These are phyloP conservation scores for Polyodon spathula DNA, from an alignment of 2,113 vertebrate species.

Conservation along the genomic window DNA sequence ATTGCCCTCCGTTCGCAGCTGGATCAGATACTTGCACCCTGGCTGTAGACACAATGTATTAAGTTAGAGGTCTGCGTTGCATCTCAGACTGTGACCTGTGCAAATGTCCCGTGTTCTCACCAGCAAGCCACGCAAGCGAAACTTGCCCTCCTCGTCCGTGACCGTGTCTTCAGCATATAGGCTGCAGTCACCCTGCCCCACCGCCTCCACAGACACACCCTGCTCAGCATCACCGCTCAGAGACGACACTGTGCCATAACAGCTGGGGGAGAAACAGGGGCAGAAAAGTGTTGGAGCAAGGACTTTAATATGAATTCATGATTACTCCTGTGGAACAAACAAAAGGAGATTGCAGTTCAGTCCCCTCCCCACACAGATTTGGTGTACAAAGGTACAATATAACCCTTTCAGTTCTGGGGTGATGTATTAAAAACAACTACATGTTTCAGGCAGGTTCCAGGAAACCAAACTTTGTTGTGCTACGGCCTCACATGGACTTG, in stretches of 20 bases:
- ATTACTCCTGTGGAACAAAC: neutral
- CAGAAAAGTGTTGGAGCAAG: neutral
- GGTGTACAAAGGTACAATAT: no score
- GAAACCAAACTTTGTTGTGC: no score
- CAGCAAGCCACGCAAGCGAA: conserved; percentile 83
- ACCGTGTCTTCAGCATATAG: conserved; percentile 89
- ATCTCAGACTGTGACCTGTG: neutral
- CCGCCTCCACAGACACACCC: conserved; percentile 81
- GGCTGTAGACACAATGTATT: conserved; percentile 58
- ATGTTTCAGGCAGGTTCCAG: no score
- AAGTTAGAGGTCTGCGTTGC: neutral
- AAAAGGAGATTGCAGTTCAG: neutral
- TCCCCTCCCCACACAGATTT: no score
- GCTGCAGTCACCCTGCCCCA: conserved; percentile 79
- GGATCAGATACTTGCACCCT: conserved; percentile 78
- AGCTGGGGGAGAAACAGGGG: conserved; percentile 50
- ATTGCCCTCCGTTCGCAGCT: conserved; percentile 86
- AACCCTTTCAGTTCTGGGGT: no score
- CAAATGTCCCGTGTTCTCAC: conserved; percentile 50
- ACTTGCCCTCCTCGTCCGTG: conserved; percentile 88
- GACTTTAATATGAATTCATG: neutral
- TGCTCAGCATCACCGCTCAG: conserved; percentile 89
- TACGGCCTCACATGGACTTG: no score
- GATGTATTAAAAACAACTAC: neutral
- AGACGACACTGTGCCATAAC: conserved; percentile 84